Evolutionary conservation across 1,140 invertebrate species (phyloP).

Genomic region (Caerostris extrusa): DNA sequence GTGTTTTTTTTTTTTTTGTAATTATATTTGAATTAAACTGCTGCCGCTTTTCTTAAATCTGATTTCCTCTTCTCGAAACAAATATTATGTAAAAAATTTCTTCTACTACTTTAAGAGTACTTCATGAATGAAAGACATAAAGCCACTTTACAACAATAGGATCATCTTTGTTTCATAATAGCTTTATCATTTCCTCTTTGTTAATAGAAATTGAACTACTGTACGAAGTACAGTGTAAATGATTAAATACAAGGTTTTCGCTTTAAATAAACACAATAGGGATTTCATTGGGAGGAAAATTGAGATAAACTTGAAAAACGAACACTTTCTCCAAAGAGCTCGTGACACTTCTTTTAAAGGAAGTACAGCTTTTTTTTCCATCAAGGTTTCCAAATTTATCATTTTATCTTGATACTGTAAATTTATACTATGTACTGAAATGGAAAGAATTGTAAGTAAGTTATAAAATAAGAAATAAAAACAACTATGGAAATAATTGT

Average conservation of each 20-base stretch:
- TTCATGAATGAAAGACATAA: too few species aligned
- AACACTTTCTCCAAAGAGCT: neutral
- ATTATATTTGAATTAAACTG: too few species aligned
- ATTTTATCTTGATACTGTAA: neutral
- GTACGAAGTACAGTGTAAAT: neutral
- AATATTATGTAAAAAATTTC: too few species aligned
- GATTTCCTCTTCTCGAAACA: too few species aligned
- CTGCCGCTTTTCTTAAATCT: too few species aligned
- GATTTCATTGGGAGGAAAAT: neutral
- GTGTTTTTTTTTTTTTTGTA: too few species aligned
- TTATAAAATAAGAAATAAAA: too few species aligned
- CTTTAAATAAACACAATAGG: conserved; percentile 11
- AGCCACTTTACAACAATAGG: neutral
- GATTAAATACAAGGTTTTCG: neutral
- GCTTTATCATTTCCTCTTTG: neutral
- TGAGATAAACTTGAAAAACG: neutral
- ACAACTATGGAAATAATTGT: too few species aligned
- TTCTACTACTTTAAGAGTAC: too few species aligned
- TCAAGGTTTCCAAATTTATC: conserved; percentile 1
- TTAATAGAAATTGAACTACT: neutral
- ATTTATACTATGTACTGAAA: too few species aligned
- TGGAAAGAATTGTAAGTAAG: too few species aligned
- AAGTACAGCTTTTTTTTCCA: neutral
- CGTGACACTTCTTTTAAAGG: neutral
- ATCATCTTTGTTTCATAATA: neutral